phyloP scores from a whole-genome alignment of 2,888 invertebrate species.

The Frankliniella intonsa region DNA sequence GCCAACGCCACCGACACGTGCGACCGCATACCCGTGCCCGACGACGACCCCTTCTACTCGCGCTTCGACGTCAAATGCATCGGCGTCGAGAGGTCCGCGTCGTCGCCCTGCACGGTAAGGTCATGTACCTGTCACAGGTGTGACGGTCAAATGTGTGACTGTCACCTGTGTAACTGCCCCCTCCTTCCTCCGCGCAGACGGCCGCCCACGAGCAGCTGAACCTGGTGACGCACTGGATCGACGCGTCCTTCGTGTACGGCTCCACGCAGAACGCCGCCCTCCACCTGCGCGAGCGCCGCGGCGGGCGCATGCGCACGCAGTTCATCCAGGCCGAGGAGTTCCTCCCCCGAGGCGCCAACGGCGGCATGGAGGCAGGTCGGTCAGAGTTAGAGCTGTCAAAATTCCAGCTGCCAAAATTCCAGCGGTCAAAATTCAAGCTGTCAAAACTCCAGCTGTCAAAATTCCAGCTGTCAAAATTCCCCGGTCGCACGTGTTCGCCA shows the following conservation, averaged over 20 bases:
- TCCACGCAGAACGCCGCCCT: slow-evolving; percentile 38
- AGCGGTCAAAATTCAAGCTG: too few relatives aligned
- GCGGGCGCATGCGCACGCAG: slow-evolving; percentile 43
- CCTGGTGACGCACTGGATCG: slow-evolving; percentile 42
- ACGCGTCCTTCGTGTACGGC: slow-evolving; percentile 41
- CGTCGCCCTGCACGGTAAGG: slow-evolving; percentile 55
- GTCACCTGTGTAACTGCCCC: too few relatives aligned
- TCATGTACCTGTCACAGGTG: not conserved
- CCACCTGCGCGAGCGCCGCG: slow-evolving; percentile 38
- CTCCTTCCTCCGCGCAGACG: slow-evolving; percentile 52
- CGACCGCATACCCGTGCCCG: slow-evolving; percentile 41
- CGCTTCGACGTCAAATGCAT: slow-evolving; percentile 41
- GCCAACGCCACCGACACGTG: slow-evolving; percentile 39
- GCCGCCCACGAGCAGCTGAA: slow-evolving; percentile 39
- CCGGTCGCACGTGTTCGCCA: slow-evolving; percentile 44
- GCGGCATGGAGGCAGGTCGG: slow-evolving; percentile 37
- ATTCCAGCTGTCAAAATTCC: slow-evolving; percentile 31
- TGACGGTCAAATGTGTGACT: too few relatives aligned
- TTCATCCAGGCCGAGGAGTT: slow-evolving; percentile 38
- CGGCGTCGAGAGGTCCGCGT: slow-evolving; percentile 41
- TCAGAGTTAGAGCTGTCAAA: too few relatives aligned
- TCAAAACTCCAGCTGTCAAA: too few relatives aligned
- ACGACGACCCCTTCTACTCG: slow-evolving; percentile 41
- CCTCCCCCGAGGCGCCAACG: not conserved
- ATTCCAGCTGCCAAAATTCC: too few relatives aligned